These are phyloP conservation scores for Apodemus sylvaticus DNA, from an alignment of 2,113 vertebrate species.

Conservation along the genomic window DNA sequence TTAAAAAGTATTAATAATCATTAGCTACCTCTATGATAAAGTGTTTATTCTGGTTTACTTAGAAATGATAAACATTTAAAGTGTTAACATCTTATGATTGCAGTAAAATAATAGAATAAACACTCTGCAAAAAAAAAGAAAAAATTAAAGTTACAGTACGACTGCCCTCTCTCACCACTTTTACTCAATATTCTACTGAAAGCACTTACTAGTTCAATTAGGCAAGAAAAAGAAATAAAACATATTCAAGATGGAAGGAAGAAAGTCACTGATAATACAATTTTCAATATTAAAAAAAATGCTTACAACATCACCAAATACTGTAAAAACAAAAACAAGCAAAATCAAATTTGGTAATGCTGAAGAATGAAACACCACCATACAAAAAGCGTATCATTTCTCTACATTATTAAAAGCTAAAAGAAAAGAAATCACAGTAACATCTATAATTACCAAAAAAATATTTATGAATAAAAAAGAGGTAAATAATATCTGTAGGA, in stretches of 20 bases:
- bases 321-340: neutral
- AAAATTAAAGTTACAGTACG: no score
- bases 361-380: neutral
- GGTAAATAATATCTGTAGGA: neutral
- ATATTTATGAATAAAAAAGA: neutral
- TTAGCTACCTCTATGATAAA: slow-evolving; percentile 76
- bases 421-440: neutral
- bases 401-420: neutral
- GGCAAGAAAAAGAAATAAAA: neutral
- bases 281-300: neutral
- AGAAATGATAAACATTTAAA: slow-evolving; percentile 68
- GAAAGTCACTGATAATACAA: neutral
- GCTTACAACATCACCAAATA: neutral
- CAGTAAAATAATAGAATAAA: slow-evolving; percentile 75
- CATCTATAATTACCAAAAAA: neutral
- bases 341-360: neutral
- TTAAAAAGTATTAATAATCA: slow-evolving; percentile 73
- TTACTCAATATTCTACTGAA: neutral
- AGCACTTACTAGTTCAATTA: neutral
- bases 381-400: neutral
- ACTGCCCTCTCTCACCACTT: neutral
- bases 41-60: slow-evolving; percentile 74
- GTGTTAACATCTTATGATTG: slow-evolving; percentile 77
- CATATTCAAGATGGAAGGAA: neutral
- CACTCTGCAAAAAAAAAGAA: slow-evolving; percentile 51